Evolutionary conservation across 2,113 vertebrate genomes (phyloP).

Genomic region (Urocitellus parryii): DNA sequence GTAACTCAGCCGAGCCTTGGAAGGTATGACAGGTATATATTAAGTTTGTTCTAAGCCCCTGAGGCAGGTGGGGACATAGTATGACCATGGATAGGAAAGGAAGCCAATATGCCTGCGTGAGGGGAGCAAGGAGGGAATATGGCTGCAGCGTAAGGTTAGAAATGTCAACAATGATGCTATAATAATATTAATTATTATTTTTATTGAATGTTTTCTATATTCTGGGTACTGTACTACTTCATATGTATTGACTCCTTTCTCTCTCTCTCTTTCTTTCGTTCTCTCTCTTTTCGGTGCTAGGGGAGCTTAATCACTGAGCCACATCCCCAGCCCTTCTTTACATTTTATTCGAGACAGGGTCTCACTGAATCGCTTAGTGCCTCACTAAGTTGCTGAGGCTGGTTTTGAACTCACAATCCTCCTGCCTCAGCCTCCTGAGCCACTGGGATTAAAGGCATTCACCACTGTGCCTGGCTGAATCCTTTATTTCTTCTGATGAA

Average conservation of each 20-base stretch:
- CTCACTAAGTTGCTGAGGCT: too few relatives aligned
- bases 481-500: background rate
- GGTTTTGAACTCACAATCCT: too few relatives aligned
- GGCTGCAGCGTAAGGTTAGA: background rate
- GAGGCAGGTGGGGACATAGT: background rate
- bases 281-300: too few relatives aligned
- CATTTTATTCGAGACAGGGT: too few relatives aligned
- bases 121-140: background rate
- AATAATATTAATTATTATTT: background rate
- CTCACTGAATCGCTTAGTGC: too few relatives aligned
- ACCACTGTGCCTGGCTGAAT: background rate
- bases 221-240: background rate
- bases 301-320: too few relatives aligned
- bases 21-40: background rate
- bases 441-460: too few relatives aligned
- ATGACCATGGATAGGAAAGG: background rate
- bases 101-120: background rate
- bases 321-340: too few relatives aligned
- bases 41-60: background rate
- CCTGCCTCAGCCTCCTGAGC: too few relatives aligned
- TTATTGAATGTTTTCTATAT: background rate
- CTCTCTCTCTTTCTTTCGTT: too few relatives aligned
- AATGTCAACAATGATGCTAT: background rate
- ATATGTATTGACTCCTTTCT: background rate
- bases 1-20: background rate